Percentiles rank a stretch among this genome's conserved stretches.
Conservation (phyloP, 2,888 invertebrate species). For the Drosophila rubida region DNA sequence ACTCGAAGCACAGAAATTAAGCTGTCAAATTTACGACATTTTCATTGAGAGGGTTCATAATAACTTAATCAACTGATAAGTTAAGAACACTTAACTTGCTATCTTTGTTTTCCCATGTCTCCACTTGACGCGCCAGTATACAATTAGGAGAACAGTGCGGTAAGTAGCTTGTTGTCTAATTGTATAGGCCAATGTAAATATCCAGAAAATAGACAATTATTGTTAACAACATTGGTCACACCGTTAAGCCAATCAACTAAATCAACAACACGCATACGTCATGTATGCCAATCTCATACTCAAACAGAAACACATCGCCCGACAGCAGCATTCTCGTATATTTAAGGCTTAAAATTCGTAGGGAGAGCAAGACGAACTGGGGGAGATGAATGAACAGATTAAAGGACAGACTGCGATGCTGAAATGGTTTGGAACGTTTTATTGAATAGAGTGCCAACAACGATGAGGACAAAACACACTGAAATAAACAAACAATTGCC, state of each 20-base stretch:
- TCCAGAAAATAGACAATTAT: conserved; percentile 66
- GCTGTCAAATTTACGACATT: conserved; percentile 2
- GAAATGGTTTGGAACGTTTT: conserved; percentile 43
- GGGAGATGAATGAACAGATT: conserved; percentile 20
- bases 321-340: conserved; percentile 46
- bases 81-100: conserved; percentile 11
- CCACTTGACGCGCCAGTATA: neutral
- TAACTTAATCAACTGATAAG: conserved; percentile 38
- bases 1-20: neutral
- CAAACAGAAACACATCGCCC: conserved; percentile 13
- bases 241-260: conserved; percentile 76
- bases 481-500: conserved; percentile 66
- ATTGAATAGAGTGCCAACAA: conserved; percentile 53
- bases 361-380: conserved; percentile 7
- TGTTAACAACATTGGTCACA: conserved; percentile 61
- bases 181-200: conserved; percentile 56
- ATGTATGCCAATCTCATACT: conserved; percentile 36
- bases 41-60: neutral
- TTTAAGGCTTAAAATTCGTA: conserved; percentile 61
- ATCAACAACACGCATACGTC: conserved; percentile 69
- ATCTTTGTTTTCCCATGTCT: neutral
- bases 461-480: conserved; percentile 24
- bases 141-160: conserved; percentile 25
- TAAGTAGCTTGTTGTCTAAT: conserved; percentile 49
- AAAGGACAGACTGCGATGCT: conserved; percentile 6